These are phyloP conservation scores for Strigamia transsilvanica DNA, from an alignment of 2,888 invertebrate species.

Conservation along the genomic window DNA sequence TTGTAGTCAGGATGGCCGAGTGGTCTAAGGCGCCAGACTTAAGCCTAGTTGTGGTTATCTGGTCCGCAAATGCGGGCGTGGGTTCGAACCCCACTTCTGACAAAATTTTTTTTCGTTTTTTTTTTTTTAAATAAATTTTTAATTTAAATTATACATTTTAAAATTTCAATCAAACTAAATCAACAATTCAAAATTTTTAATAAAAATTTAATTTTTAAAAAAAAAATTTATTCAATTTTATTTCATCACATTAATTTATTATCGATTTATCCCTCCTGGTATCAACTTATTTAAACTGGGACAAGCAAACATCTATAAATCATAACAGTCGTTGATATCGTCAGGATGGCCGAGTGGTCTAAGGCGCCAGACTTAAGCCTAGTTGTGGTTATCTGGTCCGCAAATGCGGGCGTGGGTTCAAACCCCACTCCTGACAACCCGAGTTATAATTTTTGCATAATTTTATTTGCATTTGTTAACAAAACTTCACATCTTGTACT, in stretches of 20 bases:
- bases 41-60: not conserved
- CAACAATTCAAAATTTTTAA: too few relatives aligned
- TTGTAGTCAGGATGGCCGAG: too few relatives aligned
- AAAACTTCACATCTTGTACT: too few relatives aligned
- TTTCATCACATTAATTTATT: too few relatives aligned
- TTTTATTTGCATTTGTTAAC: not conserved
- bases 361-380: conserved; percentile 11
- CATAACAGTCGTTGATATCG: not conserved
- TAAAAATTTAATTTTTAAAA: not conserved
- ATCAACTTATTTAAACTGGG: too few relatives aligned
- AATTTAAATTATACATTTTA: not conserved
- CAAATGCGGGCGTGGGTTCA: not conserved
- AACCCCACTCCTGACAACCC: not conserved
- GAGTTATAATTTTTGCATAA: not conserved
- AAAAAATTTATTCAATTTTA: too few relatives aligned
- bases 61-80: conserved; percentile 4
- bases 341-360: conserved; percentile 14
- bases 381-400: not conserved
- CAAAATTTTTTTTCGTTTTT: not conserved
- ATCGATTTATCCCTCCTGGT: too few relatives aligned
- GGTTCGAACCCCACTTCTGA: conserved; percentile 10
- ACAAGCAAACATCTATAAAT: too few relatives aligned
- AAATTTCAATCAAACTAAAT: too few relatives aligned
- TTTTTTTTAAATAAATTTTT: not conserved
- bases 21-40: not conserved